Evolutionary conservation across 2,113 vertebrate species (phyloP), one percentile per base, ranked within the genome.

Genomic region (Taxidea taxus): DNA sequence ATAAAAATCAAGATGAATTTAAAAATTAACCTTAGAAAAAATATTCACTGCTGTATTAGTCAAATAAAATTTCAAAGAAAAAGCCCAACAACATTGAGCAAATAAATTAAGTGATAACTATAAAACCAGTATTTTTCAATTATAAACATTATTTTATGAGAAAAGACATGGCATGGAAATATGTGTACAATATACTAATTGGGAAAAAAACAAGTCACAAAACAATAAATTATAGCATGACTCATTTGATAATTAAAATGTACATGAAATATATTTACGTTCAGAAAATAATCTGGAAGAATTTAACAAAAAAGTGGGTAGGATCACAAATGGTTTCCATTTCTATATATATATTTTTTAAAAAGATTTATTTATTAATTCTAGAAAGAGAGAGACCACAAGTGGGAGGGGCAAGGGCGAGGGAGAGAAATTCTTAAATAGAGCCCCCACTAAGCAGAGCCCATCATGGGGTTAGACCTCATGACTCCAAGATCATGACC

Each of bases 31-130:
- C 14, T 34, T 23, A 83, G 18, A 56, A 97, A 95, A 95, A 91
- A 84, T 51, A 62, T 42, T 94, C 23, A 78, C n/a, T 95, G n/a
- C 4, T 51, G 47, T 80, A 77, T 78, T 78, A 58, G 15, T 8
- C 72, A 97, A 66, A 62, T 29, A 70, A 94, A 91, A 54, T 70
- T 70, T 78, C 77, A 74, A 83, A 86, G 51, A 58, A 27, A 93
- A 56, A 77, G 3, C 39, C 42, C 58, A 68, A 95, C 7, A 90
- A 86, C 44, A 42, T 3, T 34, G 60, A 72, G 77, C 70, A 75
- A 62, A 85, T 82, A 49, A 49, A 62, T 56, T 15, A 42, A 58
- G 75, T 58, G 47, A 60, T 20, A 81, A 44, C 25, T 14, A 77
- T 62, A 83, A 77, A 47, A 47, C 27, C 47, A 27, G 29, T 47